Evolutionary conservation across 64 coral and sea anemone genomes (phyloP), one percentile per base, ranked within the genome.

Genomic region (Pocillopora verrucosa): DNA sequence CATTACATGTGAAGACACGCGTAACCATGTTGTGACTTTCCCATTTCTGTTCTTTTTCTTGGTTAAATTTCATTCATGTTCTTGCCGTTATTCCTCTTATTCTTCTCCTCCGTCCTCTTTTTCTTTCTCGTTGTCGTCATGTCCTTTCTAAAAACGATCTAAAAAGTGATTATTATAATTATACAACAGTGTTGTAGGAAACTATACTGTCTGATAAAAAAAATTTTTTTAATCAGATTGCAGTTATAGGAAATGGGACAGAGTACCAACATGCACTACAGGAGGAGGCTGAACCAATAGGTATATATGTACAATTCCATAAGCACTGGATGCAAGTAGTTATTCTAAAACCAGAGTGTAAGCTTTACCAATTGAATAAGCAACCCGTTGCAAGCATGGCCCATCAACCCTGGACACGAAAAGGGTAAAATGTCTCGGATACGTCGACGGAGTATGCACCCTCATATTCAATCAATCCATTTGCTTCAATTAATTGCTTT

Each of bases 211-310:
- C 4, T 69, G 16, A 11, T 0, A 70, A 70, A n/a, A 70, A 70
- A 11, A 5, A n/a, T n/a, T 20, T 70, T 25, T 78, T 24, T 2
- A 10, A 0, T 79, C 59, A 79, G 77, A 56, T 79, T 79, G 77
- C 77, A 79, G 77, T 79, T 19, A 59, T 79, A 13, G 77, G 56
- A 2, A 79, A 79, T 79, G 77, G 77, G 59, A 79, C 77, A 59
- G 77, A 59, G 30, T 79, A 59, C 77, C 77, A 79, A 10, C 77
- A 79, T 24, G 77, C 77, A 4, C 56, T 25, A 13, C 2, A 59
- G 0, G 56, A 59, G 30, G 77, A 30, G 14, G 77, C 77, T 60
- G 1, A 12, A 10, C 77, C 77, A 13, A 34, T n/a, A 79, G 57
- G 77, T 79, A 51, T 79, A 19, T 22, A 30, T 10, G 22, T 11